phyloP scores from a whole-genome alignment of 2,888 invertebrate genomes.

The Heteromurus nitidus region DNA sequence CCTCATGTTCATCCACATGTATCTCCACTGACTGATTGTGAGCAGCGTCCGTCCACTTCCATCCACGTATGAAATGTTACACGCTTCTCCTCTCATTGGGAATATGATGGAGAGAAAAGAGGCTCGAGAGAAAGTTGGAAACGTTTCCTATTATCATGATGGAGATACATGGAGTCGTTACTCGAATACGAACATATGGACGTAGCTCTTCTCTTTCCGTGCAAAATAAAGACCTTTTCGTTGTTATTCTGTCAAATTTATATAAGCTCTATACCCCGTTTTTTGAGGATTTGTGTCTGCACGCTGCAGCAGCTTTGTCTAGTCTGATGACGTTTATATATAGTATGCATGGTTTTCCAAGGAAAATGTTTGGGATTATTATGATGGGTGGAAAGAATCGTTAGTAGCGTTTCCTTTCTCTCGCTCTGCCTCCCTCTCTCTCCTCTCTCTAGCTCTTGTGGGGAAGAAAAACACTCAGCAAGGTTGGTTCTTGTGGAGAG shows the following conservation, averaged over 20 bases:
- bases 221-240: no score
- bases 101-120: background rate
- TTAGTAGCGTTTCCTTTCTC: background rate
- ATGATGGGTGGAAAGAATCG: constrained; percentile 17
- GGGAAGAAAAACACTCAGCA: constrained; percentile 3
- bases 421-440: background rate
- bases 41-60: constrained; percentile 27
- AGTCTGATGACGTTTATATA: no score
- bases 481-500: background rate
- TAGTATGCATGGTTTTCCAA: no score
- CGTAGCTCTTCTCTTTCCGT: no score
- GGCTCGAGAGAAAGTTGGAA: constrained; percentile 2
- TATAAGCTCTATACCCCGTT: no score
- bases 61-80: constrained; percentile 2
- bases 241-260: no score
- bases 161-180: no score
- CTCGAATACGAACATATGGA: no score
- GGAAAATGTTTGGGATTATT: constrained; percentile 38
- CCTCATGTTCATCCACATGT: background rate
- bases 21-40: constrained; percentile 31
- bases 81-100: background rate
- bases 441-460: background rate
- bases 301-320: no score
- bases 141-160: background rate
- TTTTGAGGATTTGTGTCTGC: no score